A percentile compares a stretch with the other conserved stretches of the same genome.
phyloP scores from a whole-genome alignment of 2,888 invertebrate species.

The Busseola fusca region DNA sequence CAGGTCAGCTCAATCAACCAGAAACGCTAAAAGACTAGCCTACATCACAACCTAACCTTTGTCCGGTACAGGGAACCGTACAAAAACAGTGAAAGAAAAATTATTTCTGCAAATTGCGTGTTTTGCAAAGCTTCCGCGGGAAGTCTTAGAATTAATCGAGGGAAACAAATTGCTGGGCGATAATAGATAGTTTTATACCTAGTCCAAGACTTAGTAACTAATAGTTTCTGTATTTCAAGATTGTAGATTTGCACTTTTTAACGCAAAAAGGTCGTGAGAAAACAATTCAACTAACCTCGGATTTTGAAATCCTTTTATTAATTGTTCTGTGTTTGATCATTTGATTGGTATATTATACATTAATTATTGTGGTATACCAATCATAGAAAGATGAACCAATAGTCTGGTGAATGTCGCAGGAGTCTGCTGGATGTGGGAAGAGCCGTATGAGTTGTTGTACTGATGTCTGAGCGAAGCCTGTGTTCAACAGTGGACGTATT shows the following conservation, averaged over 20 bases:
- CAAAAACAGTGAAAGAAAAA: neutral
- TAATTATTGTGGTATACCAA: neutral
- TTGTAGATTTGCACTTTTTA: neutral
- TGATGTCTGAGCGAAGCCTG: neutral
- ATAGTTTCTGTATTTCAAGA: constrained; percentile 34
- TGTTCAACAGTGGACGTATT: too few relatives aligned
- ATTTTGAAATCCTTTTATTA: neutral
- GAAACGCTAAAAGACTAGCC: neutral
- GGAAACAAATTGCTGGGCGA: constrained; percentile 16
- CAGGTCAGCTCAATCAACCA: neutral
- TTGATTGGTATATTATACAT: neutral
- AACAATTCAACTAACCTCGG: neutral
- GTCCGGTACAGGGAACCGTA: neutral
- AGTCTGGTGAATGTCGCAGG: neutral
- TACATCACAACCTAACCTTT: too few relatives aligned
- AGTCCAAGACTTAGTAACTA: constrained; percentile 10
- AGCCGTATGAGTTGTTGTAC: neutral
- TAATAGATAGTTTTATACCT: constrained; percentile 22
- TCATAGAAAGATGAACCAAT: neutral
- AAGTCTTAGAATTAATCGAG: constrained; percentile 30
- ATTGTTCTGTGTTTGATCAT: neutral
- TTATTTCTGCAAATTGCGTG: constrained; percentile 5
- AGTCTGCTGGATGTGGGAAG: neutral
- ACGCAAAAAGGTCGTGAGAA: constrained; percentile 29
- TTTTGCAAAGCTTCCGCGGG: constrained; percentile 16